These are phyloP conservation scores for Mercenaria mercenaria DNA, from an alignment of 1,140 invertebrate genomes.

Conservation along the genomic window DNA sequence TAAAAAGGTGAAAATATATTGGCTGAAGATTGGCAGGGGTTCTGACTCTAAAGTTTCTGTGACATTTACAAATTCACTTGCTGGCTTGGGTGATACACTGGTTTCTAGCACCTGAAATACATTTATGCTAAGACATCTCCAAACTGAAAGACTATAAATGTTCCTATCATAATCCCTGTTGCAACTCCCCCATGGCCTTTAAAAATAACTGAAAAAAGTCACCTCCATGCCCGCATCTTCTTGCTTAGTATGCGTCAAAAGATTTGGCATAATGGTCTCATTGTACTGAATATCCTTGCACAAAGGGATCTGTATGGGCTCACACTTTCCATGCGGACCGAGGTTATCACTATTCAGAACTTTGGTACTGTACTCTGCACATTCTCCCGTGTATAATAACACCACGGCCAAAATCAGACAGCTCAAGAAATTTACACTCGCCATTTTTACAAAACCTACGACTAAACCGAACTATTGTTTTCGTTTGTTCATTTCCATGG, in stretches of 20 bases:
- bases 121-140: too few species aligned
- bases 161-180: too few species aligned
- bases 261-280: constrained; percentile 86
- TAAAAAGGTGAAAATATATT: too few species aligned
- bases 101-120: too few species aligned
- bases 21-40: too few species aligned
- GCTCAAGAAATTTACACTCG: background rate
- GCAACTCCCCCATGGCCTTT: too few species aligned
- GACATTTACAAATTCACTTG: too few species aligned
- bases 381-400: background rate
- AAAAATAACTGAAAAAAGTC: too few species aligned
- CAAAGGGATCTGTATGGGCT: constrained; percentile 86
- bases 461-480: background rate
- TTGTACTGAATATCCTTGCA: constrained; percentile 86
- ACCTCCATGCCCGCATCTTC: constrained; percentile 96
- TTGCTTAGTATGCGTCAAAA: constrained; percentile 95
- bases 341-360: constrained; percentile 98
- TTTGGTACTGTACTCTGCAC: constrained; percentile 87
- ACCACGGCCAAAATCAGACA: background rate
- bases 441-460: constrained; percentile 29
- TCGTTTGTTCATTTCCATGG: background rate
- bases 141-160: too few species aligned
- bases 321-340: constrained; percentile 93
- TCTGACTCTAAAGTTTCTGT: too few species aligned
- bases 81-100: too few species aligned